These are phyloP conservation scores for Synanthedon tipuliformis DNA, from an alignment of 2,888 invertebrate species.

Conservation along the genomic window DNA sequence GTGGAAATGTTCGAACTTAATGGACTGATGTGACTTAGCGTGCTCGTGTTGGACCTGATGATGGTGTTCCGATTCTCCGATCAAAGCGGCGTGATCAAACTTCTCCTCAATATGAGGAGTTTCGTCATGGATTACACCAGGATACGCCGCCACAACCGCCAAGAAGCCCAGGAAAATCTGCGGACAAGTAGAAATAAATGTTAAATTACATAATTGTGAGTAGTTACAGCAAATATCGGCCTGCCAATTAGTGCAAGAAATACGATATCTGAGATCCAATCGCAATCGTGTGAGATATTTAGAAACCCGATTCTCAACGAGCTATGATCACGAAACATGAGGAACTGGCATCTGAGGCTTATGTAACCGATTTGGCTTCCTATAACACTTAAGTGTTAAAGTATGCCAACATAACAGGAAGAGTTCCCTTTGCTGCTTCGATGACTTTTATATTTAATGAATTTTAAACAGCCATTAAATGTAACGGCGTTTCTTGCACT, in stretches of 20 bases:
- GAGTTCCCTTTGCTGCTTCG: conserved; percentile 24
- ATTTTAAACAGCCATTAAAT: conserved; percentile 5
- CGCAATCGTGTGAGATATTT: conserved; percentile 9
- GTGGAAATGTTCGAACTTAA: conserved; percentile 78
- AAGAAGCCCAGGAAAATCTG: conserved; percentile 64
- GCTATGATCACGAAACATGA: conserved; percentile 8
- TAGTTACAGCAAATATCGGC: conserved; percentile 6
- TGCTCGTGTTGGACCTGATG: conserved; percentile 74
- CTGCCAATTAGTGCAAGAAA: conserved; percentile 5
- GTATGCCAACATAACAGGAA: conserved; percentile 22
- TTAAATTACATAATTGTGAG: conserved; percentile 6
- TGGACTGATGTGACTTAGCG: conserved; percentile 77
- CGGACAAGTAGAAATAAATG: conserved; percentile 5
- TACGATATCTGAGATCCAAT: conserved; percentile 1
- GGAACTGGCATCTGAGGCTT: conserved; percentile 20
- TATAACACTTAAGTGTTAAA: conserved; percentile 12
- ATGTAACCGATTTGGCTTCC: conserved; percentile 45
- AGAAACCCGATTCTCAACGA: conserved; percentile 30
- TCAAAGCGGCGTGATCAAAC: conserved; percentile 44
- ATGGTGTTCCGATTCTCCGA: conserved; percentile 67
- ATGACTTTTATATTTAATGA: conserved; percentile 24
- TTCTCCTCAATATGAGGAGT: conserved; percentile 47
- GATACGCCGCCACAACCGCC: conserved; percentile 54
- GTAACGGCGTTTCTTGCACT: not conserved
- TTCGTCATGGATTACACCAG: conserved; percentile 57